Evolutionary conservation across 2,888 invertebrate species (phyloP), one percentile per base, ranked within the genome.

Genomic region (Luffia ferchaultella): DNA sequence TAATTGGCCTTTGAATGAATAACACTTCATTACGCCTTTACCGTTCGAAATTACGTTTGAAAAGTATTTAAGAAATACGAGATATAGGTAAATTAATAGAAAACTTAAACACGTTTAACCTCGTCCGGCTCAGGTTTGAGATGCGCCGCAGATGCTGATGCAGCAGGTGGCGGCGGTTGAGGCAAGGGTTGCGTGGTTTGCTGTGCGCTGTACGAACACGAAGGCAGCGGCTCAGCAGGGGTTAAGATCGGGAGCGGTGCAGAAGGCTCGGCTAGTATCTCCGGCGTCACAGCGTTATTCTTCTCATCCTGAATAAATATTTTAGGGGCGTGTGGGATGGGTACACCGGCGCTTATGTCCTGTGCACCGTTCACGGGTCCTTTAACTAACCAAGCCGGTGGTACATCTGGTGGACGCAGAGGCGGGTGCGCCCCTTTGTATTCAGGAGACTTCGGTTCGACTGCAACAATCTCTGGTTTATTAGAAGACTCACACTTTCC

Each of bases 81-180:
- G 5, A 42, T 5, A 19, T 17, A 15, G 16, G 12, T 7, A 30
- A 30, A 3, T 30, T 30, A 30, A 30, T 7, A 7, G 5, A 30
- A 30, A 42, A 45, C 18, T 51, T 48, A 45, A 50, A 57, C 58
- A 64, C 60, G 58, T 72, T 83, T 83, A 76, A 83, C 83, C 83
- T 83, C 83, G 56, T 79, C 79, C 76, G 83, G 83, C 73, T 76
- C 75, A 12, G 75, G 75, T 65, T 74, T 79, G 56, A 75, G 73
- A 57, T 73, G 80, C 51, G 69, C 58, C 52, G 62, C 56, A 44
- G 44, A 54, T 9, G 56, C 52, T 2, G 49, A n/a, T 50, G 17
- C 52, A 30, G 16, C 42, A 49, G 64, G 61, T 54, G 59, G 61
- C 45, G 68, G 60, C 53, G 59, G 60, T 30, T 60, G 61, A 20